These are phyloP conservation scores for Rhodeus uyekii DNA, from an alignment of 2,797 vertebrate species.

Conservation along the genomic window DNA sequence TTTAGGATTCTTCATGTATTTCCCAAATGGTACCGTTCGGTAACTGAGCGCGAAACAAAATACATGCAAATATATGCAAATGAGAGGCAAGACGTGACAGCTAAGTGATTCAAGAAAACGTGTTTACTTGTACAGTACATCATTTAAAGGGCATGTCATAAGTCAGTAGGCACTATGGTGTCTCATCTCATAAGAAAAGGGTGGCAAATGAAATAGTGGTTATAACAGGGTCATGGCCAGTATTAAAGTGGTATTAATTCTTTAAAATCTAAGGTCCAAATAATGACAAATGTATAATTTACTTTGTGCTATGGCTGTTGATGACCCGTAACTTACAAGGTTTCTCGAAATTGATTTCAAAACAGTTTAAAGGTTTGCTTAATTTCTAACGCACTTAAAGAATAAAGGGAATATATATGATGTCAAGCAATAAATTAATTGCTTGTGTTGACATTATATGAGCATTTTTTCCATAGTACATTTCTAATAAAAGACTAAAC, in stretches of 20 bases:
- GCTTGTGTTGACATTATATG: slow-evolving; percentile 4
- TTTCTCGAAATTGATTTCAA: slow-evolving; percentile 2
- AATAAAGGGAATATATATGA: slow-evolving; percentile 1
- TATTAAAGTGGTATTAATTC: not conserved
- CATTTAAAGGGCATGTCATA: slow-evolving; percentile 11
- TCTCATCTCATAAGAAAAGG: not conserved
- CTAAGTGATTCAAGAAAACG: not conserved
- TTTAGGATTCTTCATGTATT: not conserved
- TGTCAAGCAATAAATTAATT: not conserved
- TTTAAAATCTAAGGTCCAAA: slow-evolving; percentile 1
- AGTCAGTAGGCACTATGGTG: slow-evolving; percentile 31
- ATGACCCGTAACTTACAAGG: not conserved
- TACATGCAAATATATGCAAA: slow-evolving; percentile 8
- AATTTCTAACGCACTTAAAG: slow-evolving; percentile 4
- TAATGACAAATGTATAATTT: not conserved
- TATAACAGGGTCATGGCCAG: not conserved
- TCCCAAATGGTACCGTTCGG: not conserved
- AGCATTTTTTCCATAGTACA: not conserved
- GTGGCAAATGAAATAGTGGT: not conserved
- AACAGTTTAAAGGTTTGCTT: not conserved
- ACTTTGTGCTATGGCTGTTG: not conserved
- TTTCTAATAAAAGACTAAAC: slow-evolving; percentile 9
- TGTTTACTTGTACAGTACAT: slow-evolving; percentile 24
- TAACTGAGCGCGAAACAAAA: not conserved
- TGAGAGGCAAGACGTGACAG: not conserved